phyloP scores from a whole-genome alignment of 30 jellyfish, hydroid and myxozoan species.

The Nemopilema nomurai region DNA sequence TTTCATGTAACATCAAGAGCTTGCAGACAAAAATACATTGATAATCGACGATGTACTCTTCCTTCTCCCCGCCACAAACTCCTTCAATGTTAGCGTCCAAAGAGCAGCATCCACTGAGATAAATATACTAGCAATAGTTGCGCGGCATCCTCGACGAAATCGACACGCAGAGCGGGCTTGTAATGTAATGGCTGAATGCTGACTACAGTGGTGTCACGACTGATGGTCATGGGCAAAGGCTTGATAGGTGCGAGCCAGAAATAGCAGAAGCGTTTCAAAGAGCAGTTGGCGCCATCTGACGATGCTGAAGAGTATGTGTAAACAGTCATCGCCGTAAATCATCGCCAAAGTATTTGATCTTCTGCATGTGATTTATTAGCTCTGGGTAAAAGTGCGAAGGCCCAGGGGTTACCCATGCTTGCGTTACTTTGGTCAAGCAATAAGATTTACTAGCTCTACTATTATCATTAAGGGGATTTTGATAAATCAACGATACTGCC shows the following conservation, averaged over 20 bases:
- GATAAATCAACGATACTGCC: not conserved
- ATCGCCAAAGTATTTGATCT: conserved; percentile 17
- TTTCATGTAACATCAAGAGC: not conserved
- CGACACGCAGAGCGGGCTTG: conserved; percentile 37
- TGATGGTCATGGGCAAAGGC: conserved; percentile 12
- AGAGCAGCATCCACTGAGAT: not conserved
- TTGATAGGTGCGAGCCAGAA: conserved; percentile 59
- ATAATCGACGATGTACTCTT: not conserved
- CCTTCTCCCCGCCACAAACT: not conserved
- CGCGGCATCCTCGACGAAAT: conserved; percentile 36
- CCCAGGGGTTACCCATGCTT: not conserved
- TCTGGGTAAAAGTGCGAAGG: not conserved
- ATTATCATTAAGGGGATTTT: not conserved
- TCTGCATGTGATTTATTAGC: conserved; percentile 11
- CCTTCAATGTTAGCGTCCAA: not conserved
- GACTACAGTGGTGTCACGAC: conserved; percentile 30
- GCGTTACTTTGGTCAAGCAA: not conserved
- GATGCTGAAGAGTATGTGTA: conserved; percentile 59
- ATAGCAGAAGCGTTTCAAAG: conserved; percentile 36
- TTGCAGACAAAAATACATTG: not conserved
- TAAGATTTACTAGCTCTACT: not conserved
- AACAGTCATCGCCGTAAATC: conserved; percentile 50
- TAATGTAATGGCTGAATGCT: conserved; percentile 38
- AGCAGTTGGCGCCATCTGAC: conserved; percentile 63
- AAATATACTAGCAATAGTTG: conserved; percentile 1